Evolutionary conservation across 1,140 invertebrate species (phyloP), one percentile per base, ranked within the genome.

Genomic region (Psilanteris sp.): DNA sequence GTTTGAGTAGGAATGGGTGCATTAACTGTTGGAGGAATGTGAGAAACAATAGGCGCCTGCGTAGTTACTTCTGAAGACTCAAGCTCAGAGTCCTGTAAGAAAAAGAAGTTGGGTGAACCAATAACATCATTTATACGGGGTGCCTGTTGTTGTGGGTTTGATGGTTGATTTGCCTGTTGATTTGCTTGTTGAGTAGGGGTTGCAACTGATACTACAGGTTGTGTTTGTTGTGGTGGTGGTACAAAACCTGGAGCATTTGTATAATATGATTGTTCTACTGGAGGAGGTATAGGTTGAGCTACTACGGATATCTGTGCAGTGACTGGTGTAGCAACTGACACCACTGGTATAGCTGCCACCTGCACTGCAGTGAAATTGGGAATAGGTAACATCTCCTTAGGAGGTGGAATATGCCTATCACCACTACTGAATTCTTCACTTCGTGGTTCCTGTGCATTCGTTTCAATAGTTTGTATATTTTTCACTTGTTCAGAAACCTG

Each of bases 21-120:
- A 9, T 90, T 90, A 1, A 90, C 89, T 4, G 90, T 84, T 5
- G 88, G 82, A 77, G 90, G 90, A 85, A 90, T 90, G 73, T 87
- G 87, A 34, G 87, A 76, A 31, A 85, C 83, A 5, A 87, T 85
- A 4, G 83, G 81, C 55, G 83, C 48, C 62, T 84, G 67, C 15
- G 82, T 77, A 3, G 64, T 70, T 8, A 89, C 87, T 8, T 92
- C 90, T 0, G 93, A 92, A 27, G 92, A 91, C 82, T 94, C 93
- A 39, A 94, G 89, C 85, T 94, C 93, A 27, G 93, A 94, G 77
- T 94, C 93, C 87, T 94, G 92, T 11, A 94, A 88, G 79, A 94
- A 94, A 82, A 91, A 93, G 83, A 94, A 94, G 78, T 92, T 93
- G 52, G 93, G 92, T 3, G 91, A 90, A 7, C 91, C 92, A 50